A percentile compares a stretch with the other conserved stretches of the same genome.
Evolutionary conservation across 2,888 invertebrate genomes (phyloP).

Genomic region (Eumacrocentrus americanus): DNA sequence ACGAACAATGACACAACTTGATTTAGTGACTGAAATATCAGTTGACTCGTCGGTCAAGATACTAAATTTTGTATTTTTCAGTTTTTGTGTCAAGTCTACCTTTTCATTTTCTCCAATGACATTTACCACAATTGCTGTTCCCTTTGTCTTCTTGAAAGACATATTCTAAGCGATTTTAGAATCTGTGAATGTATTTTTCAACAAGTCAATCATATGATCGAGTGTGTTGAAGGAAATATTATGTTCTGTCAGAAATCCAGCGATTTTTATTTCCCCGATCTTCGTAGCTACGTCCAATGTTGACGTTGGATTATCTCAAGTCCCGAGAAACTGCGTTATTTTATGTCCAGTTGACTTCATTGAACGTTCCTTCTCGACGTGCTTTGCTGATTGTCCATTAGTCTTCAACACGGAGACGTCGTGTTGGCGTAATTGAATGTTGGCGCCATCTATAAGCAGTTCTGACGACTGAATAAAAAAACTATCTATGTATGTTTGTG

Average conservation of each 20-base stretch:
- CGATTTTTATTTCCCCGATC: constrained; percentile 25
- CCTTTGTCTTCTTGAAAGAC: constrained; percentile 40
- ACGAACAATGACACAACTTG: constrained; percentile 36
- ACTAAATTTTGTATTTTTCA: constrained; percentile 39
- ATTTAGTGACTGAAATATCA: constrained; percentile 37
- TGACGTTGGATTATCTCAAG: neutral
- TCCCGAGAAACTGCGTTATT: neutral
- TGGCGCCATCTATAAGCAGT: too few relatives aligned
- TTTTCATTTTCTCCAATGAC: constrained; percentile 42
- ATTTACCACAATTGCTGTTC: constrained; percentile 39
- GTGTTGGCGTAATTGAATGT: too few relatives aligned
- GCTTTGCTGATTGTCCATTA: neutral
- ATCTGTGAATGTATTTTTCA: constrained; percentile 42
- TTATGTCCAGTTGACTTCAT: neutral
- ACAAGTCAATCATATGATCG: constrained; percentile 29
- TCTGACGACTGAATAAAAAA: too few relatives aligned
- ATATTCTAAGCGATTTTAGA: constrained; percentile 40
- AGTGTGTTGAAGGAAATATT: constrained; percentile 24
- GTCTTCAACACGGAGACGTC: neutral
- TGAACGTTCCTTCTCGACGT: neutral
- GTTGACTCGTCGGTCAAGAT: constrained; percentile 44
- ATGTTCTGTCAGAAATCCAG: constrained; percentile 21
- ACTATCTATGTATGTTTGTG: too few relatives aligned
- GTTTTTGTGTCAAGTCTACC: constrained; percentile 35
- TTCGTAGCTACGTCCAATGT: neutral